A percentile compares a stretch with the other conserved stretches of the same genome.
Evolutionary conservation across 2,797 vertebrate species (phyloP).

Genomic region (Sebastes itinus): DNA sequence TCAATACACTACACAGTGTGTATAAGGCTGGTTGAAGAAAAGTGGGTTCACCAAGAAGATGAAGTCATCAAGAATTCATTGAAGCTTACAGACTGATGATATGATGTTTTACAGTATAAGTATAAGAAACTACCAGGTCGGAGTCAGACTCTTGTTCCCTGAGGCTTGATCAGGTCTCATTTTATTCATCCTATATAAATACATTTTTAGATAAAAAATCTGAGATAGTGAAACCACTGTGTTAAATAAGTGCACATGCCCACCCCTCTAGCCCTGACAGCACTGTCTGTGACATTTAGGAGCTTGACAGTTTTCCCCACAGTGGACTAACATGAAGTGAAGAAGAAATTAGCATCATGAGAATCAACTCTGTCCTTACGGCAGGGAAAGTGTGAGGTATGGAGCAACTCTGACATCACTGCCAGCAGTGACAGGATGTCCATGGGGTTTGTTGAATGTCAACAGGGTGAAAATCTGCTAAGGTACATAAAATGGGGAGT

Average conservation of each 20-base stretch:
- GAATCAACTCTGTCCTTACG: not conserved
- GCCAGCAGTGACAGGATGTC: conserved; percentile 5
- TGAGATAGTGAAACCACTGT: not conserved
- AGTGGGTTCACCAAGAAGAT: not conserved
- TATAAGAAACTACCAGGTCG: not conserved
- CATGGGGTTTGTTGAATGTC: conserved; percentile 18
- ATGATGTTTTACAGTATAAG: not conserved
- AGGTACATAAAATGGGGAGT: not conserved
- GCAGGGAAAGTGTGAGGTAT: not conserved
- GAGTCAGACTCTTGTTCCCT: not conserved
- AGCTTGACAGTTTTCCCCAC: conserved; percentile 20
- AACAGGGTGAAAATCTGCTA: not conserved
- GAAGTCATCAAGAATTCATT: not conserved
- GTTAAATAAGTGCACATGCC: not conserved
- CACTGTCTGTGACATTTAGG: conserved; percentile 39
- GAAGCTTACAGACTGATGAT: not conserved
- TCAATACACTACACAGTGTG: too few relatives aligned
- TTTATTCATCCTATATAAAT: not conserved
- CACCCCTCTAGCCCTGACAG: not conserved
- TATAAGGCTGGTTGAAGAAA: not conserved
- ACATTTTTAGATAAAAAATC: not conserved
- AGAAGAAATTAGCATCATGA: conserved; percentile 4
- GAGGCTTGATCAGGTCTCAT: not conserved
- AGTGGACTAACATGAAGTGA: not conserved
- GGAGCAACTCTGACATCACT: not conserved